A percentile compares a stretch with the other conserved stretches of the same genome.
phyloP scores from a whole-genome alignment of 2,797 vertebrate species.

The Gymnoscopelus braueri region DNA sequence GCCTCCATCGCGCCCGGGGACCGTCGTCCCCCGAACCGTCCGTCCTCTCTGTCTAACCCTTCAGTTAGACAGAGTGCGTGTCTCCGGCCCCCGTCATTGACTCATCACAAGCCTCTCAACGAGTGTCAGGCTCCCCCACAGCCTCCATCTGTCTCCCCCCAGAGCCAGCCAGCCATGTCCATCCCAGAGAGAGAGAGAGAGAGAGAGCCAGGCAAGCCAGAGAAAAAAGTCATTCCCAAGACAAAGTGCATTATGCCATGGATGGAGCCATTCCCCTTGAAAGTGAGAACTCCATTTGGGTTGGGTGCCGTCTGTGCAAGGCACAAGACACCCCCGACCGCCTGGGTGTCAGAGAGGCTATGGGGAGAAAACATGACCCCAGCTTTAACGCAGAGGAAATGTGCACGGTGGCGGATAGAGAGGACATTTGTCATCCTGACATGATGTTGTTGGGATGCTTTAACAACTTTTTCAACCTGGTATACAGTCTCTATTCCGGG shows the following conservation, averaged over 20 bases:
- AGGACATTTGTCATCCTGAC: slow-evolving; percentile 71
- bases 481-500: too few relatives aligned
- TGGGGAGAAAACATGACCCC: slow-evolving; percentile 54
- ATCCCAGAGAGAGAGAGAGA: slow-evolving; percentile 47
- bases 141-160: slow-evolving; percentile 79
- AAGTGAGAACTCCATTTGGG: slow-evolving; percentile 81
- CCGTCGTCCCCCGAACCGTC: slow-evolving; percentile 36
- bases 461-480: slow-evolving; percentile 24
- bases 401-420: slow-evolving; percentile 63
- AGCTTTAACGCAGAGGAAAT: slow-evolving; percentile 37
- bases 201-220: background rate
- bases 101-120: slow-evolving; percentile 82
- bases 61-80: slow-evolving; percentile 69
- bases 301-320: too few relatives aligned
- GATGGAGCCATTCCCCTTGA: slow-evolving; percentile 65
- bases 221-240: slow-evolving; percentile 79
- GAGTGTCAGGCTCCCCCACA: slow-evolving; percentile 76
- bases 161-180: slow-evolving; percentile 76
- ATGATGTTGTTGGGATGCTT: slow-evolving; percentile 34
- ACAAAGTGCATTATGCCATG: slow-evolving; percentile 80
- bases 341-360: slow-evolving; percentile 60
- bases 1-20: slow-evolving; percentile 18
- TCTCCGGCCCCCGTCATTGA: slow-evolving; percentile 65
- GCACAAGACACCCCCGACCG: slow-evolving; percentile 18
- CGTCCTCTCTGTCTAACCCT: slow-evolving; percentile 66